Conservation (phyloP, 2,113 vertebrate genomes). For the Anser cygnoides region DNA sequence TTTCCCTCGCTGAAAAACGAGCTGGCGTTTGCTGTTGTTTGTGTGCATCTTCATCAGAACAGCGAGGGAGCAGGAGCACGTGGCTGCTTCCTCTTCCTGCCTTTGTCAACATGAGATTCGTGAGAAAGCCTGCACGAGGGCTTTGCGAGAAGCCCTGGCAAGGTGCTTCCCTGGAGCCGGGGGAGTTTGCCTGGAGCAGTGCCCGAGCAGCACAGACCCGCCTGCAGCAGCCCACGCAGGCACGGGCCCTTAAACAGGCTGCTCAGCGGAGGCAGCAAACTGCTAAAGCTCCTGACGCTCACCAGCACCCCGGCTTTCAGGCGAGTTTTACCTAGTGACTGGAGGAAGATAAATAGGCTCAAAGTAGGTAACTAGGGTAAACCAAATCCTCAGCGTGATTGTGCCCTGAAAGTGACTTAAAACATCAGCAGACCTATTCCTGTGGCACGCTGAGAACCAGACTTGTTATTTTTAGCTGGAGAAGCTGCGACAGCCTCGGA, state of each 20-base stretch:
- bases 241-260: neutral
- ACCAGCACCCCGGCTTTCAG: rapidly evolving
- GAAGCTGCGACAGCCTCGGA: neutral
- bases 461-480: constrained; percentile 30
- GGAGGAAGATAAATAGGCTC: constrained; percentile 31
- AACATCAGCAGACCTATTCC: constrained; percentile 30
- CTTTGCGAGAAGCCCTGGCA: neutral
- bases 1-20: neutral
- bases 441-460: neutral
- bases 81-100: constrained; percentile 53
- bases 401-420: constrained; percentile 47
- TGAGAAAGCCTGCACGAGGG: neutral
- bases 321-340: constrained; percentile 16
- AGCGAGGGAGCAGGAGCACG: neutral
- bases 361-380: constrained; percentile 64
- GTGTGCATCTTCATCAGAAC: neutral
- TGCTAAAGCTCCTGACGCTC: neutral
- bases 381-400: constrained; percentile 9
- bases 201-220: neutral
- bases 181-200: neutral
- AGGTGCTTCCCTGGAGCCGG: neutral
- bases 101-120: neutral
- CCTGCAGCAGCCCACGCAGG: neutral
- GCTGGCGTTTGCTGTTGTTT: neutral
- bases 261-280: neutral